Conservation (phyloP, 1,140 invertebrate genomes). For the Brachionus angularis region DNA sequence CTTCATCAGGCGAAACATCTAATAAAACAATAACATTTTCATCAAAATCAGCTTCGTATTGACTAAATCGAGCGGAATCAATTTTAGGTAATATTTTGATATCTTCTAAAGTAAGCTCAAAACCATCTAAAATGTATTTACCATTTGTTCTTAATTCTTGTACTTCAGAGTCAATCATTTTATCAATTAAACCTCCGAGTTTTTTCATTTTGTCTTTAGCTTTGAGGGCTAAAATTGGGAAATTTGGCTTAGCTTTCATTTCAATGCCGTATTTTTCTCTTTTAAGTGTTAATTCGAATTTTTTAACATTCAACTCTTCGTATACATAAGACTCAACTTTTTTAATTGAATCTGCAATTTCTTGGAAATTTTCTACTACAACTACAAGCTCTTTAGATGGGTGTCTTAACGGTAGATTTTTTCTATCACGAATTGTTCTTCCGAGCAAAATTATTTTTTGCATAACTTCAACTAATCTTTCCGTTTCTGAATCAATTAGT, state of each 20-base stretch:
- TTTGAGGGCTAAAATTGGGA: conserved; percentile 76
- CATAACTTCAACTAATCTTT: conserved; percentile 82
- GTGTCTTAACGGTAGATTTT: conserved; percentile 90
- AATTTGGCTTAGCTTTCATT: conserved; percentile 88
- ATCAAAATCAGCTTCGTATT: conserved; percentile 78
- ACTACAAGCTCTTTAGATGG: conserved; percentile 91
- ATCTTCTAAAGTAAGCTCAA: conserved; percentile 23
- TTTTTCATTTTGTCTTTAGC: conserved; percentile 83
- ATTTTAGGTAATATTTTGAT: conserved; percentile 23
- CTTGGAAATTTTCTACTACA: conserved; percentile 79
- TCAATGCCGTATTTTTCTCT: conserved; percentile 87
- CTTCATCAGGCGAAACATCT: conserved; percentile 69
- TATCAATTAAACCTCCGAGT: conserved; percentile 75
- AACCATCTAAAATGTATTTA: background rate
- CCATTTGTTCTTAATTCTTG: conserved; percentile 20
- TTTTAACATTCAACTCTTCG: conserved; percentile 82
- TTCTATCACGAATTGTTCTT: conserved; percentile 81
- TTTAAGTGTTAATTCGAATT: conserved; percentile 79
- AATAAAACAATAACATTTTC: conserved; percentile 57
- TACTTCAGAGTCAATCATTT: conserved; percentile 46
- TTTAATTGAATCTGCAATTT: conserved; percentile 76
- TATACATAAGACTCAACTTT: conserved; percentile 67
- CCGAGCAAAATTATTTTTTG: conserved; percentile 91
- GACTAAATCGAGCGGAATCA: conserved; percentile 44
- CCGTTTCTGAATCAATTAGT: conserved; percentile 76